Evolutionary conservation across 2,797 vertebrate genomes (phyloP).

Genomic region (Molossus alvarezi): DNA sequence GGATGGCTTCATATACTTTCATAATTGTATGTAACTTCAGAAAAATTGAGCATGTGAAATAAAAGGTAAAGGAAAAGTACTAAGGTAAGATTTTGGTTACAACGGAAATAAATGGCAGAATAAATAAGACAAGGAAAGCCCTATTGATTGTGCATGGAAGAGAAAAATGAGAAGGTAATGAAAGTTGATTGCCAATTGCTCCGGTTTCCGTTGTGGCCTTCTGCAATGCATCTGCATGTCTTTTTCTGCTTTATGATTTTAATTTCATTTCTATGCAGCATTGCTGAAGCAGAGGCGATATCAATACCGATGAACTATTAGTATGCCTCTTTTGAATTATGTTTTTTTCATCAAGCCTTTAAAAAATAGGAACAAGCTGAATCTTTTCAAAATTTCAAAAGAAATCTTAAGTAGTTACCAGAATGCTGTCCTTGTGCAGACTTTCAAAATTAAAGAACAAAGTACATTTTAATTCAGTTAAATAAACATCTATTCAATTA

Average conservation of each 20-base stretch:
- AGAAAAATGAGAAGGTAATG: slow-evolving; percentile 82
- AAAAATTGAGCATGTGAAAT: slow-evolving; percentile 38
- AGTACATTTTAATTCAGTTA: slow-evolving; percentile 71
- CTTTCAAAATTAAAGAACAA: slow-evolving; percentile 80
- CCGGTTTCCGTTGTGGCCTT: slow-evolving; percentile 63
- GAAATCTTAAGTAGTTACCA: slow-evolving; percentile 74
- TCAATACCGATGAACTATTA: slow-evolving; percentile 80
- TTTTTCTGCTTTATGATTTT: slow-evolving; percentile 81
- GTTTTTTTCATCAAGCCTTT: slow-evolving; percentile 63
- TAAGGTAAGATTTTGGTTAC: slow-evolving; percentile 72
- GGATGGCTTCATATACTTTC: background rate
- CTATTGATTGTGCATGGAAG: slow-evolving; percentile 79
- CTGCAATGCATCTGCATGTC: slow-evolving; percentile 67
- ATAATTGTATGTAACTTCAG: slow-evolving; percentile 58
- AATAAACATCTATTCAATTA: slow-evolving; percentile 67
- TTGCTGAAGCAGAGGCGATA: slow-evolving; percentile 77
- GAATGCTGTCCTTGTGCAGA: slow-evolving; percentile 64
- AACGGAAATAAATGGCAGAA: slow-evolving; percentile 76
- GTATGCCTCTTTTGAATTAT: slow-evolving; percentile 62
- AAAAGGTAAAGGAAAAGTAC: slow-evolving; percentile 62
- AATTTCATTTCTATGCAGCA: slow-evolving; percentile 77
- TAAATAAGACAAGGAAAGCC: slow-evolving; percentile 75
- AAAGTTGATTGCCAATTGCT: slow-evolving; percentile 72
- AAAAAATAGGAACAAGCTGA: slow-evolving; percentile 63
- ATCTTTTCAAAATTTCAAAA: slow-evolving; percentile 62